Evolutionary conservation across 2,888 invertebrate genomes (phyloP).

Genomic region (Andrena minutula): DNA sequence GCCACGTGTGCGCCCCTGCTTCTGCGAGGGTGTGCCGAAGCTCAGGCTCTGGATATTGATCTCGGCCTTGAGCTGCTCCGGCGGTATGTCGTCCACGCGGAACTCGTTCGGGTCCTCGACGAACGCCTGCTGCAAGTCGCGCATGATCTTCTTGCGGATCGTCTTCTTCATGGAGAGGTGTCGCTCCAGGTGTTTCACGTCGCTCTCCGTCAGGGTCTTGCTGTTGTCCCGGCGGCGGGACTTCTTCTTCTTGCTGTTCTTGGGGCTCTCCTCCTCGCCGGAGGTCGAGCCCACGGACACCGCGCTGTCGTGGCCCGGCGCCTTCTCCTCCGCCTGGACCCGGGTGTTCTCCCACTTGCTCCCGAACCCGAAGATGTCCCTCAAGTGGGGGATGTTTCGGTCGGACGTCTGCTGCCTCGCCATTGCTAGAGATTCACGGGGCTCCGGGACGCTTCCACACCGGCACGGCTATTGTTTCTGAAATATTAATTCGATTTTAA

Average conservation of each 20-base stretch:
- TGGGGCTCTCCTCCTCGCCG: slow-evolving; percentile 83
- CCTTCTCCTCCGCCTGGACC: slow-evolving; percentile 80
- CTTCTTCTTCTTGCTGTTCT: slow-evolving; percentile 87
- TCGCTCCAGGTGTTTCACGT: slow-evolving; percentile 91
- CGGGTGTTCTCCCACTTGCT: slow-evolving; percentile 83
- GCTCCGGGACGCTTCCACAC: not conserved
- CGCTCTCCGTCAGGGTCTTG: slow-evolving; percentile 88
- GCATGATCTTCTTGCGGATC: slow-evolving; percentile 93
- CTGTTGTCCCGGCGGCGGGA: slow-evolving; percentile 89
- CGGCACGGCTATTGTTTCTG: not conserved
- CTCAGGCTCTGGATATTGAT: slow-evolving; percentile 89
- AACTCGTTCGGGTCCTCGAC: slow-evolving; percentile 91
- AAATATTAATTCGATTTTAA: not conserved
- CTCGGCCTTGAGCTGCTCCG: slow-evolving; percentile 89
- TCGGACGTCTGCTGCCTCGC: slow-evolving; percentile 87
- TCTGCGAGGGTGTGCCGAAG: slow-evolving; percentile 86
- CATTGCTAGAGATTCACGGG: slow-evolving; percentile 63
- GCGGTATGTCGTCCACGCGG: slow-evolving; percentile 89
- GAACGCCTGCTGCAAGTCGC: slow-evolving; percentile 92
- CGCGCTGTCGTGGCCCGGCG: slow-evolving; percentile 83
- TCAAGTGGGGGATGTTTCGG: slow-evolving; percentile 91
- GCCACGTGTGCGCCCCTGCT: slow-evolving; percentile 85
- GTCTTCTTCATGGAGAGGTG: slow-evolving; percentile 95
- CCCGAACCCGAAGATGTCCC: slow-evolving; percentile 90
- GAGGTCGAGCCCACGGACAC: slow-evolving; percentile 84